A percentile compares a stretch with the other conserved stretches of the same genome.
Conservation (phyloP, 2,888 invertebrate species). For the Syritta pipiens region DNA sequence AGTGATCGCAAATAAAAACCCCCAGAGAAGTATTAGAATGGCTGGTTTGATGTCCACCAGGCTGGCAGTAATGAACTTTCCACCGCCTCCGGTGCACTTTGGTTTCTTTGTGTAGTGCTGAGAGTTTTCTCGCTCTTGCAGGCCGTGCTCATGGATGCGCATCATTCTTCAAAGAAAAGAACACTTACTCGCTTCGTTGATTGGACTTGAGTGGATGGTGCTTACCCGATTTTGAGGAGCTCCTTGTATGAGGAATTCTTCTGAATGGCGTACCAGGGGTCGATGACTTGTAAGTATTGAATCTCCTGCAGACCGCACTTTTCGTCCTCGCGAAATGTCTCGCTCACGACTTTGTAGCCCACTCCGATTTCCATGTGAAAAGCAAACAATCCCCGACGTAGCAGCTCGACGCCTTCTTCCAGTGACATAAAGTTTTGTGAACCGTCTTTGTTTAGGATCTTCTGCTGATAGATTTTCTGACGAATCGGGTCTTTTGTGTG, state of each 20-base stretch:
- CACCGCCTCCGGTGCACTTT: constrained; percentile 79
- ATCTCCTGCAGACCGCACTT: constrained; percentile 87
- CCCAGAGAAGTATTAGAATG: constrained; percentile 79
- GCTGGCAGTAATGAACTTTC: constrained; percentile 83
- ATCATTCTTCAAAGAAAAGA: constrained; percentile 78
- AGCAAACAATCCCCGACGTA: constrained; percentile 83
- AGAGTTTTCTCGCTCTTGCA: constrained; percentile 81
- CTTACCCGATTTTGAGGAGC: constrained; percentile 83
- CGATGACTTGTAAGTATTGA: constrained; percentile 82
- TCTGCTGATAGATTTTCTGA: constrained; percentile 83
- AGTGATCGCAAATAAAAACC: constrained; percentile 76
- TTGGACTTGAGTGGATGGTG: not conserved
- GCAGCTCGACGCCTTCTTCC: constrained; percentile 82
- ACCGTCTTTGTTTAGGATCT: constrained; percentile 83
- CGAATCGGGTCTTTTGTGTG: constrained; percentile 83
- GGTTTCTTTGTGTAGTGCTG: constrained; percentile 83
- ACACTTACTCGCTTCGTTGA: not conserved
- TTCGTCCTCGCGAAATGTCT: constrained; percentile 84
- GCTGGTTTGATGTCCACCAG: constrained; percentile 82
- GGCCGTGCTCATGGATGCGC: constrained; percentile 82
- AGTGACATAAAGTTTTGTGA: constrained; percentile 82
- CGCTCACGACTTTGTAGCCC: constrained; percentile 84
- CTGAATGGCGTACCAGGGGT: constrained; percentile 83
- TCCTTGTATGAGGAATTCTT: constrained; percentile 83
- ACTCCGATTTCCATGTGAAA: constrained; percentile 85